A percentile compares a stretch with the other conserved stretches of the same genome.
phyloP scores from a whole-genome alignment of 1,140 invertebrate species.

The Calliopsis andreniformis region DNA sequence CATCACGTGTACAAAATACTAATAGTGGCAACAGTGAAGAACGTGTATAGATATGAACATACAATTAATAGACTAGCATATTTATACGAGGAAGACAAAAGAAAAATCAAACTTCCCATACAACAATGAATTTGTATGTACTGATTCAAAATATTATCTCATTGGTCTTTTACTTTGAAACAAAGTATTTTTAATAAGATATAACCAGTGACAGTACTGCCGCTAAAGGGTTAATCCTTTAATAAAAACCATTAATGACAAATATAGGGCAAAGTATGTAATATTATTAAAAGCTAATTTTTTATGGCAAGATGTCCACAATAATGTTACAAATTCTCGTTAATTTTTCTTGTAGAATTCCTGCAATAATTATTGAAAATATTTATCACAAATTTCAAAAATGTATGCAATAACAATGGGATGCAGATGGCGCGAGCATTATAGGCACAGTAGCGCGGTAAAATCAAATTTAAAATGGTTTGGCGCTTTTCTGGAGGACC shows the following conservation, averaged over 20 bases:
- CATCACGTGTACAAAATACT: background rate
- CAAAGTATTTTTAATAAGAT: constrained; percentile 1
- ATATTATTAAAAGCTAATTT: background rate
- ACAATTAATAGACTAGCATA: background rate
- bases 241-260: background rate
- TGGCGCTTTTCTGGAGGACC: no score
- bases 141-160: background rate
- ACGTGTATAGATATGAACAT: background rate
- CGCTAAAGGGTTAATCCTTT: background rate
- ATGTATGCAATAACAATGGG: background rate
- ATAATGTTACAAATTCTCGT: background rate
- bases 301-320: background rate
- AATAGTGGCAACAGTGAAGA: background rate
- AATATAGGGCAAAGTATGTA: background rate
- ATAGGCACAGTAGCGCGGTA: background rate
- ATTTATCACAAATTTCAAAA: background rate
- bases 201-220: constrained; percentile 19
- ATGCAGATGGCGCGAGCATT: constrained; percentile 22
- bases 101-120: background rate
- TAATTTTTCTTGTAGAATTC: background rate
- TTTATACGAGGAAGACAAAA: background rate
- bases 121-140: background rate
- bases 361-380: background rate
- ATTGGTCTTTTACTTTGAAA: background rate
- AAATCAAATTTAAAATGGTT: constrained; percentile 29